These are phyloP conservation scores for Danionella dracula DNA, from an alignment of 2,797 vertebrate species.

Conservation along the genomic window DNA sequence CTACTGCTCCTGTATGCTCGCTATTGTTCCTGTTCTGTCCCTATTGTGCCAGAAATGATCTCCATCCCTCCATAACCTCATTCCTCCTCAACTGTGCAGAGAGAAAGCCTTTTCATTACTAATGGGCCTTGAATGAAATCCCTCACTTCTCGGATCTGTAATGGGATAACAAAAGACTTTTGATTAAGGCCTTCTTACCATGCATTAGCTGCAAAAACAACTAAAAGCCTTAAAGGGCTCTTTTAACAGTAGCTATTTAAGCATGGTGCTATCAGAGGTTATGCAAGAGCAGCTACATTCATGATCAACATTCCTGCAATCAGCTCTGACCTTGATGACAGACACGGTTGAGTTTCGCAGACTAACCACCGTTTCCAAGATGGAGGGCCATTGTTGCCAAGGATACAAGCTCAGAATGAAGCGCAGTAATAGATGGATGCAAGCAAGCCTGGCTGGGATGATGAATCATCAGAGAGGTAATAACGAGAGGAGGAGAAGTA, in stretches of 20 bases:
- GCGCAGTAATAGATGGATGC: constrained; percentile 11
- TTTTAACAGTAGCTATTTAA: constrained; percentile 8
- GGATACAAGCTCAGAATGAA: constrained; percentile 28
- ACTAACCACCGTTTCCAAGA: constrained; percentile 13
- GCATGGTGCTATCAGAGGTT: neutral
- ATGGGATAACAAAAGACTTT: constrained; percentile 22
- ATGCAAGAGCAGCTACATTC: constrained; percentile 1
- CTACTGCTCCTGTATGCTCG: constrained; percentile 7
- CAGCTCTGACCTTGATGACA: neutral
- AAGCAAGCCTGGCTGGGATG: constrained; percentile 9
- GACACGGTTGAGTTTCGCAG: neutral
- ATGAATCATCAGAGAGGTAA: constrained; percentile 32
- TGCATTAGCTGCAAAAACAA: constrained; percentile 25
- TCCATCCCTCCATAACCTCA: constrained; percentile 4
- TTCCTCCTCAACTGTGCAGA: neutral
- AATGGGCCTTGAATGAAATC: constrained; percentile 37
- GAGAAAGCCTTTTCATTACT: constrained; percentile 34
- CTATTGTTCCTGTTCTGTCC: constrained; percentile 27
- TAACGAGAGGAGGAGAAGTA: neutral
- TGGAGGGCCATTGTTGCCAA: constrained; percentile 38
- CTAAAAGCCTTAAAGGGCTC: constrained; percentile 9
- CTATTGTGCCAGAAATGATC: constrained; percentile 31
- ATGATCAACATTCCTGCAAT: constrained; percentile 21
- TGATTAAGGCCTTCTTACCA: constrained; percentile 16
- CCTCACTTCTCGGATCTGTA: constrained; percentile 10